Evolutionary conservation across 2,113 vertebrate genomes (phyloP), one percentile per base, ranked within the genome.

Genomic region (Thalassarche chlororhynchos): DNA sequence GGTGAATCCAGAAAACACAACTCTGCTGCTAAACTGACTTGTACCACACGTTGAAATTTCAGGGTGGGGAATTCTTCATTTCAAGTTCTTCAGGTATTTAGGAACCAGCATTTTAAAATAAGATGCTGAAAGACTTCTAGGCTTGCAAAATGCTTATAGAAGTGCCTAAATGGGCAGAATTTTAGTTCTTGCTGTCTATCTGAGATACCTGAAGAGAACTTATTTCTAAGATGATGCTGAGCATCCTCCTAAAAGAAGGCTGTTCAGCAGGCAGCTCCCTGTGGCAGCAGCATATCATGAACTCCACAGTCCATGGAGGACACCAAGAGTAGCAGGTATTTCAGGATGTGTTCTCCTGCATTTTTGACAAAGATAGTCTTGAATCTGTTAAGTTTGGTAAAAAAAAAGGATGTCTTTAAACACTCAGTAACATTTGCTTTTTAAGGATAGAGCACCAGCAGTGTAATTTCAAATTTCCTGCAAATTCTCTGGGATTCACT

Each of bases 21-120:
- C 31, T 78, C 51, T 88, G 47, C 62, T 69, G 26, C 60, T 72
- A 60, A 65, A 72, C 23, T 64, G 23, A 29, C 60, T 51, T 46
- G 13, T 32, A 21, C 11, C 17, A 40, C 5, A n/a, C 0, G 0
- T 4, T 64, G n/a, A 51, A 9, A 82, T 79, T 84, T 55, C 57
- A 76, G 14, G 5, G 15, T 84, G 6, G 3, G 12, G 4, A 61
- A 31, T n/a, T 25, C 31, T 86, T 60, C 2, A 14, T 71, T 78
- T 42, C 28, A 60, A 76, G 13, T 71, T 88, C 46, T 65, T 16
- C 34, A 21, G 10, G 5, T 66, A 44, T 21, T 81, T 46, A 62
- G 14, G 46, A 81, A 20, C n/a, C 25, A 32, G 9, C 20, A n/a
- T 32, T 42, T 79, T 51, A 90, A 92, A 58, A 75, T 4, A 15